Percentiles rank a stretch among this genome's conserved stretches.
These are phyloP conservation scores for Chrysotoxum bicinctum DNA, from an alignment of 2,888 invertebrate species.

Conservation along the genomic window DNA sequence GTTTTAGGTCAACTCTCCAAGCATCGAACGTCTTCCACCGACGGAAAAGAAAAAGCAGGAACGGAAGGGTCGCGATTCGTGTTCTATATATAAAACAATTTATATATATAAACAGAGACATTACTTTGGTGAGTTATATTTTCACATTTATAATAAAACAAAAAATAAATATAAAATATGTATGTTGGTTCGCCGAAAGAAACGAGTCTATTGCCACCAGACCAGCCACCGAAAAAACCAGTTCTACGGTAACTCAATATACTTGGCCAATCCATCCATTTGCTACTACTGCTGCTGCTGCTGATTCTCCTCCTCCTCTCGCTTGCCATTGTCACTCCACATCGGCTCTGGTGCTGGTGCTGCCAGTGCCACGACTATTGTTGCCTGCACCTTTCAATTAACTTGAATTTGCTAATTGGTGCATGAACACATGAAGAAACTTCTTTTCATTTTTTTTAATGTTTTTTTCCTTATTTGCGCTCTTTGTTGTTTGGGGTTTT, in stretches of 20 bases:
- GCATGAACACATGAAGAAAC: slow-evolving; percentile 72
- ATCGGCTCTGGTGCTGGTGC: slow-evolving; percentile 3
- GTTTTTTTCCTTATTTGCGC: background rate
- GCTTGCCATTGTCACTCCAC: slow-evolving; percentile 18
- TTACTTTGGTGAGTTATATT: slow-evolving; percentile 69
- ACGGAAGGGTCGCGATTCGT: slow-evolving; percentile 20
- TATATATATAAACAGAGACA: slow-evolving; percentile 35
- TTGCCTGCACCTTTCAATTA: slow-evolving; percentile 73
- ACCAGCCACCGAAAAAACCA: slow-evolving; percentile 65
- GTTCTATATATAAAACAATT: slow-evolving; percentile 32
- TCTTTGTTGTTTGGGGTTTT: slow-evolving; percentile 3
- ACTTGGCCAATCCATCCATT: slow-evolving; percentile 51
- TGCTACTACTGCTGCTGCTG: slow-evolving; percentile 25
- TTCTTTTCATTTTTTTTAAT: slow-evolving; percentile 29
- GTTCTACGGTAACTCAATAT: slow-evolving; percentile 70
- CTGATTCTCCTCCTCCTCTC: slow-evolving; percentile 30
- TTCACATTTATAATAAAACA: slow-evolving; percentile 47
- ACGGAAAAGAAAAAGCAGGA: background rate
- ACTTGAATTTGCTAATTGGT: slow-evolving; percentile 72
- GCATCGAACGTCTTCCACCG: background rate
- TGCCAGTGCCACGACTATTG: slow-evolving; percentile 66
- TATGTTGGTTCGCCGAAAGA: slow-evolving; percentile 34
- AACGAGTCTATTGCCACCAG: slow-evolving; percentile 70
- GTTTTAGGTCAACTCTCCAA: slow-evolving; percentile 8
- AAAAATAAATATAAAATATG: background rate